phyloP scores from a whole-genome alignment of 2,888 invertebrate genomes.

The Theretra japonica region DNA sequence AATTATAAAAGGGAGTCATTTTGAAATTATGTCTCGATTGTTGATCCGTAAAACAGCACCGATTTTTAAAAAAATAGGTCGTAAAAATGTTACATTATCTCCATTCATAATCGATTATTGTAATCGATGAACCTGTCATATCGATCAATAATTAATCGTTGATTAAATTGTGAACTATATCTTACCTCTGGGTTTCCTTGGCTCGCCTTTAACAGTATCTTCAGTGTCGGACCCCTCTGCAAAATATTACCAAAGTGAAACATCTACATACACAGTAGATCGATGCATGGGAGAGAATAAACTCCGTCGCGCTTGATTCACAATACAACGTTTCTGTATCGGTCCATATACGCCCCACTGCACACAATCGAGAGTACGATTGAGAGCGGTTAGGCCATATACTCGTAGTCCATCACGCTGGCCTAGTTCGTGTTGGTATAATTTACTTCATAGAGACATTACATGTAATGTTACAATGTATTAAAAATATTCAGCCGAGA shows the following conservation, averaged over 20 bases:
- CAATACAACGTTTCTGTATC: background rate
- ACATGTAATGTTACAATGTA: too few relatives aligned
- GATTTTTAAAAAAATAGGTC: too few relatives aligned
- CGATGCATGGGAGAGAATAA: slow-evolving; percentile 39
- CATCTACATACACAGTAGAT: slow-evolving; percentile 49
- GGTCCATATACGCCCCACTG: too few relatives aligned
- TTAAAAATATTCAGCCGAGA: too few relatives aligned
- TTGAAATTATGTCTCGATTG: too few relatives aligned
- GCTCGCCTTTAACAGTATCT: slow-evolving; percentile 74
- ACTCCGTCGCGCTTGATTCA: slow-evolving; percentile 3
- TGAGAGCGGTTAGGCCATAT: too few relatives aligned
- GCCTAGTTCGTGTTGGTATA: too few relatives aligned
- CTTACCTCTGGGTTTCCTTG: slow-evolving; percentile 76
- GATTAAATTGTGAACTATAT: background rate
- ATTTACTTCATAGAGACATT: too few relatives aligned
- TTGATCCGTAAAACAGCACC: too few relatives aligned
- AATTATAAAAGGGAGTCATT: too few relatives aligned
- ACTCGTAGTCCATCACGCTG: too few relatives aligned
- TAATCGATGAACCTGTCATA: background rate
- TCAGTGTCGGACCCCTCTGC: slow-evolving; percentile 81
- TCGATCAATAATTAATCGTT: background rate
- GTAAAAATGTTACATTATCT: background rate
- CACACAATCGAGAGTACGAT: too few relatives aligned
- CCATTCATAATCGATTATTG: background rate
- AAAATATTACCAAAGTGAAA: slow-evolving; percentile 73